Evolutionary conservation across 2,888 invertebrate species (phyloP).

Genomic region (Peribatodes rhomboidaria): DNA sequence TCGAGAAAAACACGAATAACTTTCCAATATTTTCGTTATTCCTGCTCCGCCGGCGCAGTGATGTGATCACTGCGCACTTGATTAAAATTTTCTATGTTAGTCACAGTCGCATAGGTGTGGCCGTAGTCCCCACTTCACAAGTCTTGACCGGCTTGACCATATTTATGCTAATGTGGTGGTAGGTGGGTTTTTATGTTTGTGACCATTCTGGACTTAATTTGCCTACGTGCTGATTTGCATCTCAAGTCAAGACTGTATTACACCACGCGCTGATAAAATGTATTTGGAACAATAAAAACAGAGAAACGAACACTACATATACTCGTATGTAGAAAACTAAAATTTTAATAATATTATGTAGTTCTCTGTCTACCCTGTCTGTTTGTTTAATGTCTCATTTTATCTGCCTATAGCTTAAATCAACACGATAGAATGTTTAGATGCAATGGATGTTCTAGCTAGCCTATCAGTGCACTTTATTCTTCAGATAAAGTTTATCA

Average conservation of each 20-base stretch:
- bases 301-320: no score
- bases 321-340: no score
- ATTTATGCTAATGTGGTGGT: slow-evolving; percentile 20
- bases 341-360: not conserved
- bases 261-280: not conserved
- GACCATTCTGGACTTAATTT: slow-evolving; percentile 26
- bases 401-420: no score
- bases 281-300: no score
- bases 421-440: no score
- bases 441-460: no score
- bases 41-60: no score
- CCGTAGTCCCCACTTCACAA: not conserved
- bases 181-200: slow-evolving; percentile 21
- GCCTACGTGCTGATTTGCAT: slow-evolving; percentile 31
- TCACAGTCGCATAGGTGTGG: not conserved
- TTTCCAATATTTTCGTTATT: no score
- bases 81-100: not conserved
- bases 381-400: no score
- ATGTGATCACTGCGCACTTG: no score
- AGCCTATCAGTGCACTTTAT: not conserved
- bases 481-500: slow-evolving; percentile 16
- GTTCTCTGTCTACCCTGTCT: no score
- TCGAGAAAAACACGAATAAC: no score
- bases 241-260: not conserved
- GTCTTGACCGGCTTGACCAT: slow-evolving; percentile 9